Percentiles rank a stretch among this genome's conserved stretches.
Conservation (phyloP, 2,113 vertebrate genomes). For the Cyanistes caeruleus region DNA sequence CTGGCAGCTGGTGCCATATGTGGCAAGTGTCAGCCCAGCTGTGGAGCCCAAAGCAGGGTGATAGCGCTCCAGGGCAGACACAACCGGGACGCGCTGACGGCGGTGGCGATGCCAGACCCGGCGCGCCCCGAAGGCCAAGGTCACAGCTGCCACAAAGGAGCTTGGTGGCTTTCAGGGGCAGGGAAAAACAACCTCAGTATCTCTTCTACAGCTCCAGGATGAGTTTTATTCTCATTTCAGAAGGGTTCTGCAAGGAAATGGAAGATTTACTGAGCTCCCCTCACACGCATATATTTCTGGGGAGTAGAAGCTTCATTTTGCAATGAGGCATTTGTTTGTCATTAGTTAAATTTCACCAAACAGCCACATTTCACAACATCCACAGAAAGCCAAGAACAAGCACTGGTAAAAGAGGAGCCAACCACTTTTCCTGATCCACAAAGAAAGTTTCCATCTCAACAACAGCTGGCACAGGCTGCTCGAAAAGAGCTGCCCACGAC, state of each 20-base stretch:
- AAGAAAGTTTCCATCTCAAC: background rate
- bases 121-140: slow-evolving; percentile 39
- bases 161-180: background rate
- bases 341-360: background rate
- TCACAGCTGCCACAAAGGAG: background rate
- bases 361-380: background rate
- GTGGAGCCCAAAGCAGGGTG: background rate
- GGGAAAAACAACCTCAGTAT: background rate
- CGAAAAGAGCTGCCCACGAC: rapidly evolving
- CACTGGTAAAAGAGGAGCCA: background rate
- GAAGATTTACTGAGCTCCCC: background rate
- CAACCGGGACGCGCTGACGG: slow-evolving; percentile 35
- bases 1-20: background rate
- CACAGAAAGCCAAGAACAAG: background rate
- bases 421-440: background rate
- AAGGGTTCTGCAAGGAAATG: background rate
- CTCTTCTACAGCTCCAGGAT: background rate
- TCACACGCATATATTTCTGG: background rate
- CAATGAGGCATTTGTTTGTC: background rate
- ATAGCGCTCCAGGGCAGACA: slow-evolving; percentile 30
- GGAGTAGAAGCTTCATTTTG: background rate
- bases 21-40: background rate
- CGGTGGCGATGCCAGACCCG: background rate
- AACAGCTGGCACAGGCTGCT: background rate
- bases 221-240: background rate